phyloP scores from a whole-genome alignment of 2,888 invertebrate species.

The Cryptocheilus praepositus region DNA sequence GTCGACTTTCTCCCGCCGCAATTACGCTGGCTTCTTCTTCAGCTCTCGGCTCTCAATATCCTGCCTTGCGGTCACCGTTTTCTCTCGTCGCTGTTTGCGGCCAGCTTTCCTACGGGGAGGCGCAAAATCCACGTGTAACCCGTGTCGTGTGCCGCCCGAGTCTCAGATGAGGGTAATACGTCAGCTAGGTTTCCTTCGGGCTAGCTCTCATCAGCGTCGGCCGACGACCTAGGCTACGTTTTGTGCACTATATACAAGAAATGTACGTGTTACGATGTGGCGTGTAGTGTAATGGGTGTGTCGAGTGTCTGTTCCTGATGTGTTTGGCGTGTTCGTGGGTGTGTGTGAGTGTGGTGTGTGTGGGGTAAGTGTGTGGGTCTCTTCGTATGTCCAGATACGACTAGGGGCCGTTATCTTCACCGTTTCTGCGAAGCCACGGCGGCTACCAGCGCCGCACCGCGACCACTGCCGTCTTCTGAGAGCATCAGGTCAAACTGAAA shows the following conservation, averaged over 20 bases:
- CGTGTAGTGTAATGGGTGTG: slow-evolving; percentile 20
- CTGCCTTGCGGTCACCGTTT: too few relatives aligned
- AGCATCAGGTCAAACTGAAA: slow-evolving; percentile 92
- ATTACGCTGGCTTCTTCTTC: too few relatives aligned
- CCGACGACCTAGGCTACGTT: slow-evolving; percentile 58
- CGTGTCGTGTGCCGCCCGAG: too few relatives aligned
- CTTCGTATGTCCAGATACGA: slow-evolving; percentile 1
- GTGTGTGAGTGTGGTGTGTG: neutral
- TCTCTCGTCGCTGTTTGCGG: too few relatives aligned
- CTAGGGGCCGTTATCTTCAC: slow-evolving; percentile 65
- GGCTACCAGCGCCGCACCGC: slow-evolving; percentile 96
- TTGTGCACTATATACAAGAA: slow-evolving; percentile 69
- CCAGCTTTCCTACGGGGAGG: too few relatives aligned
- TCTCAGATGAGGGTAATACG: neutral
- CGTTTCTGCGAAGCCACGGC: slow-evolving; percentile 88
- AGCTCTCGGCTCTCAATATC: too few relatives aligned
- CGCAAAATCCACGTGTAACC: too few relatives aligned
- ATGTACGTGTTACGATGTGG: slow-evolving; percentile 28
- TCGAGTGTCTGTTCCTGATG: neutral
- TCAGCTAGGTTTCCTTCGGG: slow-evolving; percentile 23
- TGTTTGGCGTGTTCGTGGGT: neutral
- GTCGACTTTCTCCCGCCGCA: too few relatives aligned
- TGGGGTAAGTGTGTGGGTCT: neutral
- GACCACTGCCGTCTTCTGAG: slow-evolving; percentile 97
- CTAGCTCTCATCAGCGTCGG: slow-evolving; percentile 46